Base-by-base conservation (phyloP, 2,888 invertebrate species). In the Caenorhabditis sp. region DNA sequence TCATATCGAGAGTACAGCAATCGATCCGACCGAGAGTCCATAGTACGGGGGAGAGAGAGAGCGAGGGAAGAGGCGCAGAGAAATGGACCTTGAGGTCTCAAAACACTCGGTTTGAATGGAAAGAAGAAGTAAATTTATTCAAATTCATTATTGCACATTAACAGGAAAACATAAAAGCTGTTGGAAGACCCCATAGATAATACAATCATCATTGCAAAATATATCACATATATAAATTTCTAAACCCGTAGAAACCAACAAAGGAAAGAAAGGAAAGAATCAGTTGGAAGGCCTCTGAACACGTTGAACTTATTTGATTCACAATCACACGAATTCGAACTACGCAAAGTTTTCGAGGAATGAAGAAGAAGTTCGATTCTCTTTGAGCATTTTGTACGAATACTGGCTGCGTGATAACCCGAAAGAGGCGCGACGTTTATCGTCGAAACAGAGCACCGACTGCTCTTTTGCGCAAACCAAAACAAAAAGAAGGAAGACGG, bases 321-420 rank as follows among this genome's bases (percentile, higher is more conserved):
- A 22, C n/a, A 37, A 37, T 22, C 2, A 61, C 2, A 55, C 46
- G 45, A 20, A 2, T 15, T 6, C 48, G 15, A 35, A 53, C 59
- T 70, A 70, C 45, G 70, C 70, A 53, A 59, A 59, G 22, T 43
- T 45, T n/a, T 70, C 59, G 11, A 59, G 46, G 22, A 70, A 70
- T 17, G 59, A 59, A 1, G 68, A 59, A 20, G 68, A 70, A 30
- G 59, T 70, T 2, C 59, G 59, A 30, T 70, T 59, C n/a, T 71
- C 71, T 37, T 71, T 71, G 11, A 71, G 62, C 62, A 71, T 71
- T 35, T 62, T 71, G 56, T 71, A 71, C 24, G 71, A 71, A 20
- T 71, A 71, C 24, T 62, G 55, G 22, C 48, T 71, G 15, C 71
- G 62, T 41, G 62, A 37, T 50, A 71, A 15, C 7, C 71, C 62